phyloP scores from a whole-genome alignment of 64 coral and sea anemone genomes.

The Hydrozoanthus tunicans region DNA sequence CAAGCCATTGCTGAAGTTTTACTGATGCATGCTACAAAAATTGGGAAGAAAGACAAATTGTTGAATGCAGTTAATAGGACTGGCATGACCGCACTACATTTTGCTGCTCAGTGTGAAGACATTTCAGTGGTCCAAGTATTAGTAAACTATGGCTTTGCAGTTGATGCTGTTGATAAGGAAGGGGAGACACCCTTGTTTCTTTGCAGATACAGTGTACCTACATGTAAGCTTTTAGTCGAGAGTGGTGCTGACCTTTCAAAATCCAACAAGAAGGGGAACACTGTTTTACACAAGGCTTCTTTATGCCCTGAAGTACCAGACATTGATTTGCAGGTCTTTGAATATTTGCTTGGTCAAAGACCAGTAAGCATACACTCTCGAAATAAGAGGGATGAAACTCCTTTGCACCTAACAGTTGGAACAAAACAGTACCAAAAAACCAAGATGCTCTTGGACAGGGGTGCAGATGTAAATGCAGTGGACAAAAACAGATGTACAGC shows the following conservation, averaged over 20 bases:
- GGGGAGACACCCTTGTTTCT: not conserved
- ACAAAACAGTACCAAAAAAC: not conserved
- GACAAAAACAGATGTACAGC: not conserved
- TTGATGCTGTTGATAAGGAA: conserved; percentile 7
- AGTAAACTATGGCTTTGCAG: not conserved
- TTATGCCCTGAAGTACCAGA: too few relatives aligned
- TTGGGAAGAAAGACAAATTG: not conserved
- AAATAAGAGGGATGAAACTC: not conserved
- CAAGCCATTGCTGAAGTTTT: not conserved
- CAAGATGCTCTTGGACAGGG: not conserved
- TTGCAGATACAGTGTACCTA: not conserved
- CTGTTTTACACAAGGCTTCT: conserved; percentile 1
- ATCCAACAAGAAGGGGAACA: conserved; percentile 1
- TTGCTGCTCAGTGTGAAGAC: not conserved
- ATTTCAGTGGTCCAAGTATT: not conserved
- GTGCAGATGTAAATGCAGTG: conserved; percentile 33
- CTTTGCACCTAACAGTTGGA: conserved; percentile 6
- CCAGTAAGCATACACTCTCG: not conserved
- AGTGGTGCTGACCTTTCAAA: not conserved
- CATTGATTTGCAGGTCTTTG: not conserved
- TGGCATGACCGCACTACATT: not conserved
- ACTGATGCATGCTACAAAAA: not conserved
- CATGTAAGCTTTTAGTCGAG: conserved; percentile 1
- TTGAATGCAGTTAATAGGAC: conserved; percentile 2
- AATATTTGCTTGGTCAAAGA: conserved; percentile 15